These are phyloP conservation scores for Lasioglossum pauxillum DNA, from an alignment of 2,888 invertebrate genomes.

Conservation along the genomic window DNA sequence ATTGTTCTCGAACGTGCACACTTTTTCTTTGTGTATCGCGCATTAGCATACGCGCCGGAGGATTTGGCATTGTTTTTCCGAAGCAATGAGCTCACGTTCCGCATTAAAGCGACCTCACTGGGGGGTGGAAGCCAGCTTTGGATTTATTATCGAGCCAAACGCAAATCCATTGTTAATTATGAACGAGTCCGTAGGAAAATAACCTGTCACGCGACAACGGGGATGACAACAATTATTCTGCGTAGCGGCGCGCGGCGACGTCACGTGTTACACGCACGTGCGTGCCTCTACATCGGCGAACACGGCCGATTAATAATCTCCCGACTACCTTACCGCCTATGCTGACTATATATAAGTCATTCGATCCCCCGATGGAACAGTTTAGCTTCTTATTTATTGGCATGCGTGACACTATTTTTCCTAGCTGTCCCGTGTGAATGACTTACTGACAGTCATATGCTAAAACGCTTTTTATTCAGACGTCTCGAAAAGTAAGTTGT, in stretches of 20 bases:
- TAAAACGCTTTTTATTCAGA: neutral
- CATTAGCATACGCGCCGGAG: neutral
- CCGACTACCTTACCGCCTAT: slow-evolving; percentile 57
- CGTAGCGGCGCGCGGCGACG: slow-evolving; percentile 44
- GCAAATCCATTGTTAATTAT: slow-evolving; percentile 70
- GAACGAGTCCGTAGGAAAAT: slow-evolving; percentile 65
- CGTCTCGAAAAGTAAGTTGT: neutral
- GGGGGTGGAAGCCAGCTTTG: slow-evolving; percentile 45
- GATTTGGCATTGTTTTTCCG: slow-evolving; percentile 21
- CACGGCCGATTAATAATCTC: slow-evolving; percentile 68
- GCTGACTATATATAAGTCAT: slow-evolving; percentile 27
- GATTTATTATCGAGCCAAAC: slow-evolving; percentile 63
- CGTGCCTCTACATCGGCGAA: slow-evolving; percentile 53
- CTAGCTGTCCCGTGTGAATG: neutral
- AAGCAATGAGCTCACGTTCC: slow-evolving; percentile 23
- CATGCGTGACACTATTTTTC: slow-evolving; percentile 4
- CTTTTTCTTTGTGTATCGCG: neutral
- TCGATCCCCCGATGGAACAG: slow-evolving; percentile 10
- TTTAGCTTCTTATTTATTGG: slow-evolving; percentile 24
- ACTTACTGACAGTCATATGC: neutral
- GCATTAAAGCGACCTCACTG: slow-evolving; percentile 5
- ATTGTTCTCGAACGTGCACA: neutral
- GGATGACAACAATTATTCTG: slow-evolving; percentile 66
- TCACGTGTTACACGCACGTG: slow-evolving; percentile 69
- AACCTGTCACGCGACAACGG: slow-evolving; percentile 64